Evolutionary conservation across 1,140 invertebrate species (phyloP).

Genomic region (Hypsibius dujardini): DNA sequence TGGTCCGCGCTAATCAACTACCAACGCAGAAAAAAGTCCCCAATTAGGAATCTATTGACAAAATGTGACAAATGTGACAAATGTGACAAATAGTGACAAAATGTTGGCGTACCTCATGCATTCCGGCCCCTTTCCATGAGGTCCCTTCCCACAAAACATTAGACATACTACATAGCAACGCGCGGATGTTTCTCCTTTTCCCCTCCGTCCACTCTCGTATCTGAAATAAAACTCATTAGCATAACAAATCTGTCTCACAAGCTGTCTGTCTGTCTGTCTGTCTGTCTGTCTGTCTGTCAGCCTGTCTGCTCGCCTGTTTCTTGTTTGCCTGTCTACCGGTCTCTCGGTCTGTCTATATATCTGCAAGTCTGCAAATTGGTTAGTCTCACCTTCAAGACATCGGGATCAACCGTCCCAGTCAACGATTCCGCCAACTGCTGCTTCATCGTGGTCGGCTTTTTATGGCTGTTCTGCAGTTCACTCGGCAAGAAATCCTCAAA

Average conservation of each 20-base stretch:
- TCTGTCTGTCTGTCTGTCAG: too few relatives aligned
- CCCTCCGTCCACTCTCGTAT: slow-evolving; percentile 70
- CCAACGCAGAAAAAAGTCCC: too few relatives aligned
- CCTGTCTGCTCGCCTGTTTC: too few relatives aligned
- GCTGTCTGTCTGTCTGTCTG: too few relatives aligned
- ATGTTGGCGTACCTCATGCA: slow-evolving; percentile 47
- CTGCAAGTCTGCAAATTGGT: slow-evolving; percentile 16
- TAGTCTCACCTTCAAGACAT: slow-evolving; percentile 16
- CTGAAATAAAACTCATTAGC: slow-evolving; percentile 30
- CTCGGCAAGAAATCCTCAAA: background rate
- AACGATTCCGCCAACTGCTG: background rate
- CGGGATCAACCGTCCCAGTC: background rate
- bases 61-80: too few relatives aligned
- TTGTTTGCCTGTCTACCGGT: too few relatives aligned
- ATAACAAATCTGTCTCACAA: background rate
- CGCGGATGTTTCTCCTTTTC: slow-evolving; percentile 87
- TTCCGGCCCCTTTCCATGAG: slow-evolving; percentile 68
- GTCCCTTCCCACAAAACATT: slow-evolving; percentile 82
- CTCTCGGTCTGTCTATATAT: background rate
- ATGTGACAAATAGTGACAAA: too few relatives aligned
- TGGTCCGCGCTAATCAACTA: slow-evolving; percentile 60
- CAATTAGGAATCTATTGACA: too few relatives aligned
- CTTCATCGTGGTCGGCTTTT: background rate
- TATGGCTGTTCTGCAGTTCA: background rate
- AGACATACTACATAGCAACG: slow-evolving; percentile 77